A percentile compares a stretch with the other conserved stretches of the same genome.
phyloP scores from a whole-genome alignment of 92 coral and sea anemone species.

The Siderastrea radians region DNA sequence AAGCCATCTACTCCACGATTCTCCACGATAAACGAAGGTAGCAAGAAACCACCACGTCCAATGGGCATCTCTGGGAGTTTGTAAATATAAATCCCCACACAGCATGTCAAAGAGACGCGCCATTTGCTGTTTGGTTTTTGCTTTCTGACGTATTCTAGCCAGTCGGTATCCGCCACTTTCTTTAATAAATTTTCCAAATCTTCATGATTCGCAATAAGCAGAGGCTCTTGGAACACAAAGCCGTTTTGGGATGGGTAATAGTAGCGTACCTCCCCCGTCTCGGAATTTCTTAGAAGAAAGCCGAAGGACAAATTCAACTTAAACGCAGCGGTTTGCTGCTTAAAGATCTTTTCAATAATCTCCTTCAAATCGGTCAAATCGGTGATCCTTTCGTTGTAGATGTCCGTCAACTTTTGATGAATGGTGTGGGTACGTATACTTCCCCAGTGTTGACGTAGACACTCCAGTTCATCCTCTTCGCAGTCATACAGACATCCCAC shows the following conservation, averaged over 20 bases:
- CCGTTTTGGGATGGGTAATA: background rate
- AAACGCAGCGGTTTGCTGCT: background rate
- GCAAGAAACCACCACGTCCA: too few species aligned
- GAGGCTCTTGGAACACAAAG: background rate
- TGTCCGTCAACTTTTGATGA: too few species aligned
- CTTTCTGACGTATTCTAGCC: background rate
- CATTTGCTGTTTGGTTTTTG: background rate
- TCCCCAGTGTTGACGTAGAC: too few species aligned
- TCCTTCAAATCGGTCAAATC: too few species aligned
- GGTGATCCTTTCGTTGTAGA: too few species aligned
- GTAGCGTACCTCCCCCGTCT: background rate
- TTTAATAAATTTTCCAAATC: background rate
- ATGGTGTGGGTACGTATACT: too few species aligned
- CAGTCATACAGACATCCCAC: too few species aligned
- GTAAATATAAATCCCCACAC: too few species aligned
- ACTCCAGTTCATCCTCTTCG: too few species aligned
- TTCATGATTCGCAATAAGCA: background rate
- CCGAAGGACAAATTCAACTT: background rate
- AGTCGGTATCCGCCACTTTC: background rate
- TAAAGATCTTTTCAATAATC: too few species aligned
- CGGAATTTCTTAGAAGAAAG: background rate
- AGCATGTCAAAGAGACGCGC: too few species aligned
- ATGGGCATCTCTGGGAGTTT: too few species aligned
- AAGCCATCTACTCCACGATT: constrained; percentile 13
- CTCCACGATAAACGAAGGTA: background rate